phyloP scores from a whole-genome alignment of 2,113 vertebrate species.

The Oceanodroma tethys region DNA sequence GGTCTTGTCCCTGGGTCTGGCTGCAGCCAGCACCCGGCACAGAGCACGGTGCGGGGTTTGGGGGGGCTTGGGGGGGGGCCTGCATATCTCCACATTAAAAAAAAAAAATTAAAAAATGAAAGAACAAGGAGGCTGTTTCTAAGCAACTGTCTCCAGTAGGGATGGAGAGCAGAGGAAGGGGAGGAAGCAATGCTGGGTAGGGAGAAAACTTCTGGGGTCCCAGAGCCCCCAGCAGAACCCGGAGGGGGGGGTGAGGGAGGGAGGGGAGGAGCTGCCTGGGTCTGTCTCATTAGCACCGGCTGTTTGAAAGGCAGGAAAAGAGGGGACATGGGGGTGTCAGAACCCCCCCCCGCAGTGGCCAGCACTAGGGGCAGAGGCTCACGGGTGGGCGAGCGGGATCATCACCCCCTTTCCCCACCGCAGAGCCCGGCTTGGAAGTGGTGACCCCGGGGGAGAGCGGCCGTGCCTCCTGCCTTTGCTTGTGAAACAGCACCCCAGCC shows the following conservation, averaged over 20 bases:
- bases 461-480: neutral
- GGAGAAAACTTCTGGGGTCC: neutral
- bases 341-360: neutral
- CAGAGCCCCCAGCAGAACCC: neutral
- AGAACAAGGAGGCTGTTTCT: neutral
- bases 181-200: neutral
- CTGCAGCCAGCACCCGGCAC: neutral
- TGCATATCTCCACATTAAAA: neutral
- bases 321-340: rapidly evolving
- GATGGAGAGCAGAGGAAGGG: neutral
- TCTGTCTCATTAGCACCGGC: neutral
- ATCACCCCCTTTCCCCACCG: neutral
- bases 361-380: neutral
- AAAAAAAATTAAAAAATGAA: neutral
- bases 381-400: neutral
- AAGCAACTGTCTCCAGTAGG: constrained; percentile 45
- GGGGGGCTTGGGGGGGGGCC: rapidly evolving
- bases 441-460: neutral
- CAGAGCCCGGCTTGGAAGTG: neutral
- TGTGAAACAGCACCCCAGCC: neutral
- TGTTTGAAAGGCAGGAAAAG: neutral
- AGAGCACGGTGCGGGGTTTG: rapidly evolving
- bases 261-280: neutral
- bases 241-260: no score
- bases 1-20: neutral